A percentile compares a stretch with the other conserved stretches of the same genome.
phyloP scores from a whole-genome alignment of 1,140 invertebrate genomes.

The Papilio helenus region DNA sequence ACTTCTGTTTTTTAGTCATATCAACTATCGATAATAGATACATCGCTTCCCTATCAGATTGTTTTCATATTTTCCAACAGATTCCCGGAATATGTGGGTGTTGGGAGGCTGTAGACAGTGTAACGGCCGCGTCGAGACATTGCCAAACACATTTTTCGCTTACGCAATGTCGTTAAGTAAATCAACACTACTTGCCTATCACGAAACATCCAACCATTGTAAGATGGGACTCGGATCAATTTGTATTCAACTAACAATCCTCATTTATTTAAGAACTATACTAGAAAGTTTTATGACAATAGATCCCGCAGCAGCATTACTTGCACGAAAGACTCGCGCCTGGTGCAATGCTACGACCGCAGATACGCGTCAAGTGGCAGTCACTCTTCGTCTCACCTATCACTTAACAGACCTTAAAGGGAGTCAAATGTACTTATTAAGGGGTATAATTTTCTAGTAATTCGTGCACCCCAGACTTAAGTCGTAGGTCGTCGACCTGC shows the following conservation, averaged over 20 bases:
- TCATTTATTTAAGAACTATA: not conserved
- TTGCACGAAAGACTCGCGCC: not conserved
- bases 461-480: not conserved
- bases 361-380: not conserved
- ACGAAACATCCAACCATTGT: not conserved
- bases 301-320: not conserved
- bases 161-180: conserved; percentile 3
- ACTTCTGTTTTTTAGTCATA: not conserved
- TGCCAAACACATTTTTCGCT: not conserved
- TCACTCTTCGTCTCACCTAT: too few species aligned
- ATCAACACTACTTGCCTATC: not conserved
- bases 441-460: conserved; percentile 8
- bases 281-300: not conserved
- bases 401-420: not conserved
- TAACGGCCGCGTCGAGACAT: not conserved
- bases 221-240: not conserved
- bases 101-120: conserved; percentile 8
- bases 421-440: not conserved
- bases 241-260: not conserved
- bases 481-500: conserved; percentile 17
- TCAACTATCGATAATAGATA: not conserved
- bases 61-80: not conserved
- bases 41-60: not conserved
- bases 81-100: not conserved
- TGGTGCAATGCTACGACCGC: not conserved